Conservation (phyloP, 2,113 vertebrate genomes). For the Elaphurus davidianus region DNA sequence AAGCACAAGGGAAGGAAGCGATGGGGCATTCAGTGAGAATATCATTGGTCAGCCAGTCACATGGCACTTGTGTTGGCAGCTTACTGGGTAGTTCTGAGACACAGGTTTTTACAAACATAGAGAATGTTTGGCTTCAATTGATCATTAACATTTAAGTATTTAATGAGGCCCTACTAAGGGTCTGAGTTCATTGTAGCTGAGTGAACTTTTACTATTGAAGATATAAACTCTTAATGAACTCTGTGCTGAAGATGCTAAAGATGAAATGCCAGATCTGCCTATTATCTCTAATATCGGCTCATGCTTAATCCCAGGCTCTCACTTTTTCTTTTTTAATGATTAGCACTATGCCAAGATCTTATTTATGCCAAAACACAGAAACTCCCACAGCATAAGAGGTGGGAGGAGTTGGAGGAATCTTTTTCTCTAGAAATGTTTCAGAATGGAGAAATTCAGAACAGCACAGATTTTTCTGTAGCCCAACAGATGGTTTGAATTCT, state of each 20-base stretch:
- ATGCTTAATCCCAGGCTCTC: neutral
- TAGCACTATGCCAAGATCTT: neutral
- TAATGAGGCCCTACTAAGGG: conserved; percentile 20
- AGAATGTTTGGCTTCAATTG: conserved; percentile 24
- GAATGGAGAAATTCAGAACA: neutral
- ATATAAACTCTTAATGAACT: neutral
- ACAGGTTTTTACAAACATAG: neutral
- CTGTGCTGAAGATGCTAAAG: neutral
- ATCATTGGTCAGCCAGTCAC: neutral
- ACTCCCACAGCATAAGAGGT: neutral
- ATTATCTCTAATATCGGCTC: conserved; percentile 39
- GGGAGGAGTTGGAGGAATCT: neutral
- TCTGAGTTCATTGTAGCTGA: conserved; percentile 19
- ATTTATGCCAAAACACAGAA: conserved; percentile 41
- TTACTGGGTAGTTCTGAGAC: neutral
- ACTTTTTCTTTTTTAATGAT: conserved; percentile 31
- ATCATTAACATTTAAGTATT: conserved; percentile 34
- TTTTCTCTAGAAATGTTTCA: conserved; percentile 32
- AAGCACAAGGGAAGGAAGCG: neutral
- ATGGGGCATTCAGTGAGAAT: neutral
- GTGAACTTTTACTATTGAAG: conserved; percentile 40
- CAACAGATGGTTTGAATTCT: conserved; percentile 21
- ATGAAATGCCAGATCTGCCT: conserved; percentile 19
- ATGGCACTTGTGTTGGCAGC: neutral
- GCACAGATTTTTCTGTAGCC: neutral